Base-by-base conservation (phyloP, 2,888 invertebrate species). In the Abrostola triplasia region DNA sequence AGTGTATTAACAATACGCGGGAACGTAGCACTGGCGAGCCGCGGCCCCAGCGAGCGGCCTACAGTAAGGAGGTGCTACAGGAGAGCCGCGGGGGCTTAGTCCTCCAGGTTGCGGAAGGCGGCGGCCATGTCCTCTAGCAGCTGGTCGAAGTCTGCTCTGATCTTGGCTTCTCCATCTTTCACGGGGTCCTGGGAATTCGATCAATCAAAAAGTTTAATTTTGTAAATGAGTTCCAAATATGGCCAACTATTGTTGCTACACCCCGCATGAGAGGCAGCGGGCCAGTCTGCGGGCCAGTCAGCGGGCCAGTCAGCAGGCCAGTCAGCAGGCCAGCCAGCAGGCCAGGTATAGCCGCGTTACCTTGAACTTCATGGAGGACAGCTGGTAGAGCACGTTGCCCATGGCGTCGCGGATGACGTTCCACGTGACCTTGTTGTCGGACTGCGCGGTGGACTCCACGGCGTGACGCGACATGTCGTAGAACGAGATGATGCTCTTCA, bases 391-490 rank as follows among this genome's bases (percentile, higher is more conserved):
- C 84, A 98, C 97, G 90, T 97, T 98, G 87, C 97, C 97, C 98
- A 99, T 98, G 85, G 98, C 97, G 89, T 99, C 99, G 76, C 98
- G 97, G 92, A 99, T 99, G 59, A 98, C 97, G 86, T 97, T 97
- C 99, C 99, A 99, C 70, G 99, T 99, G 88, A 94, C 90, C 95
- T 99, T 99, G 95, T 99, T 99, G 92, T 99, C 99, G 49, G 98
- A 98, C 95, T 99, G 99, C 59, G 99, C 98, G 37, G 99, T 99
- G 71, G 98, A 97, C 95, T 99, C 99, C 1, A 99, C 99, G 0
- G 99, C 98, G 91, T 99, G 99, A 71, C 98, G 97, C 41, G 99
- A 97, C 97, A 99, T 97, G 93, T 99, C 99, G 94, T 99, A 99
- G 95, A 99, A 99, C 59, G 98, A 95, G 87, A 99, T 99, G 94